Conservation (phyloP, 2,888 invertebrate genomes). For the Napeogenes sylphis region DNA sequence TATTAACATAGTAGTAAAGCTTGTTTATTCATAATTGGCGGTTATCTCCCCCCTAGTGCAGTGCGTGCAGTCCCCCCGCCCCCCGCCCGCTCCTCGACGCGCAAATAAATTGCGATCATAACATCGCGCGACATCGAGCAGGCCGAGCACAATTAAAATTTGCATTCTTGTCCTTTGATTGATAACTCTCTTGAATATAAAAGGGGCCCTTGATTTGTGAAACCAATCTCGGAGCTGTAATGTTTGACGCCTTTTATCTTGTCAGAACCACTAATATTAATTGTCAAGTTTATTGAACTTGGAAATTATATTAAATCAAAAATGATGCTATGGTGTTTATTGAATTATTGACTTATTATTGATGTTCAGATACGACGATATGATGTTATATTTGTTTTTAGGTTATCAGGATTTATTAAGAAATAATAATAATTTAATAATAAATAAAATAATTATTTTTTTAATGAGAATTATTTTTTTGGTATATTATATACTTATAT, state of each 20-base stretch:
- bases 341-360: no score
- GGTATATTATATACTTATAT: no score
- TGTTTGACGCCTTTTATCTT: slow-evolving; percentile 8
- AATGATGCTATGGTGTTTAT: no score
- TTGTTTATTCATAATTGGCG: slow-evolving; percentile 75
- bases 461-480: no score
- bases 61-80: slow-evolving; percentile 50
- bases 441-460: no score
- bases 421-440: no score
- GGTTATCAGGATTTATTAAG: no score
- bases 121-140: slow-evolving; percentile 57
- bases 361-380: no score
- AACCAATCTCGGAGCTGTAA: slow-evolving; percentile 20
- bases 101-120: slow-evolving; percentile 65
- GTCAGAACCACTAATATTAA: neutral
- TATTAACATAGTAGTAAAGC: slow-evolving; percentile 74
- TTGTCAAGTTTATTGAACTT: no score
- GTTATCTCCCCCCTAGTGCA: slow-evolving; percentile 58
- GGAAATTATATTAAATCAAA: neutral
- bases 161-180: slow-evolving; percentile 70
- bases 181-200: slow-evolving; percentile 67
- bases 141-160: slow-evolving; percentile 67
- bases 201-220: slow-evolving; percentile 53
- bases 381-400: no score
- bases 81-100: slow-evolving; percentile 44